Evolutionary conservation across 2,888 invertebrate species (phyloP).

Genomic region (Mimumesa dahlbomi): DNA sequence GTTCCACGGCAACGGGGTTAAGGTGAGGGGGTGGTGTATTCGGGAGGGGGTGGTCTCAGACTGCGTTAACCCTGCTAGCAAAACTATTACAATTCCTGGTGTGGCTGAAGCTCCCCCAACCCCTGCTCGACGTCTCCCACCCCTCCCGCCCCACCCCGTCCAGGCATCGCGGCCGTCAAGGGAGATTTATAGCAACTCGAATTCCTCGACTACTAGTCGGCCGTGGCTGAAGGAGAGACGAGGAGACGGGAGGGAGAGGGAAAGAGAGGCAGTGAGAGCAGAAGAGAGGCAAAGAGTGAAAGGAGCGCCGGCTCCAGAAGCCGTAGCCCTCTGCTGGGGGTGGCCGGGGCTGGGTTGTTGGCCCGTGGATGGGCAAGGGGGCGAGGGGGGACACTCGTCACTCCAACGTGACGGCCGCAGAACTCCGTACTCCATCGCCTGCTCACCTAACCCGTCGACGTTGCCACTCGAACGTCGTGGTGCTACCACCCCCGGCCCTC

Average conservation of each 20-base stretch:
- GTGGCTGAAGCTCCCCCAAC: slow-evolving; percentile 55
- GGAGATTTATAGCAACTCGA: slow-evolving; percentile 80
- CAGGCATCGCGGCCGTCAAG: slow-evolving; percentile 79
- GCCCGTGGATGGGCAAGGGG: slow-evolving; percentile 46
- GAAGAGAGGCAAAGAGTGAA: slow-evolving; percentile 62
- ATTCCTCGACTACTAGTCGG: slow-evolving; percentile 80
- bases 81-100: slow-evolving; percentile 78
- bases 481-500: slow-evolving; percentile 8
- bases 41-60: slow-evolving; percentile 42
- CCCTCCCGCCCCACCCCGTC: slow-evolving; percentile 37
- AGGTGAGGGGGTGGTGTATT: too few relatives aligned
- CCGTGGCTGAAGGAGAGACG: slow-evolving; percentile 60
- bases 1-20: too few relatives aligned
- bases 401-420: slow-evolving; percentile 73
- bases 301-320: slow-evolving; percentile 61
- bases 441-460: slow-evolving; percentile 51
- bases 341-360: slow-evolving; percentile 58
- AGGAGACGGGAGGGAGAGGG: slow-evolving; percentile 39
- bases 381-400: slow-evolving; percentile 72
- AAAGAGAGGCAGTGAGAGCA: too few relatives aligned
- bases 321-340: slow-evolving; percentile 56
- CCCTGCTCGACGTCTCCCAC: slow-evolving; percentile 19
- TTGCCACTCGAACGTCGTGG: slow-evolving; percentile 32
- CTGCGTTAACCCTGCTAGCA: slow-evolving; percentile 70
- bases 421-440: slow-evolving; percentile 68